These are phyloP conservation scores for Grantiella picta DNA, from an alignment of 2,113 vertebrate genomes.

Conservation along the genomic window DNA sequence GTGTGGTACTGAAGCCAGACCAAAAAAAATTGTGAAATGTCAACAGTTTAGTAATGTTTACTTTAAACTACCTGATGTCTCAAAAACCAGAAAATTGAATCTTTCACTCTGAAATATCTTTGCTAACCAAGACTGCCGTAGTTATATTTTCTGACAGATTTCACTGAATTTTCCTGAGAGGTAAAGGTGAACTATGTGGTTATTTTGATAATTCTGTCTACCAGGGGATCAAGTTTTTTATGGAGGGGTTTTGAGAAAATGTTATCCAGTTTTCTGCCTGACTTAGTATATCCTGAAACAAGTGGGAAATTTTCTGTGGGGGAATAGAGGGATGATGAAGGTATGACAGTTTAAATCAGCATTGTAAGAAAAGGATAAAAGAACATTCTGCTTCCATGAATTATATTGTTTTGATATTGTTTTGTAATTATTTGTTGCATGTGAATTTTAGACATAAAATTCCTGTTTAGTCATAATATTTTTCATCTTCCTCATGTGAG, in stretches of 20 bases:
- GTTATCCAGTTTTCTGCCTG: background rate
- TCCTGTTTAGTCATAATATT: background rate
- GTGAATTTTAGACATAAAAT: background rate
- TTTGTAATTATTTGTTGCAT: background rate
- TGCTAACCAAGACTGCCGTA: background rate
- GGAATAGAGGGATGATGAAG: background rate
- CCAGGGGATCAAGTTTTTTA: background rate
- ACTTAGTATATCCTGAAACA: background rate
- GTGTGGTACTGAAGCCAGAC: background rate
- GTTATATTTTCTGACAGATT: background rate
- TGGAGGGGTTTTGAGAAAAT: background rate
- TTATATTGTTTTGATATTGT: background rate
- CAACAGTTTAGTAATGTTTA: background rate
- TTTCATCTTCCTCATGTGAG: background rate
- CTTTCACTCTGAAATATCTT: background rate
- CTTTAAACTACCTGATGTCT: background rate
- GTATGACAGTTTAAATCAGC: background rate
- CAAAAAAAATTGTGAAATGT: background rate
- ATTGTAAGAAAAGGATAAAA: background rate
- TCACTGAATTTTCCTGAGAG: background rate
- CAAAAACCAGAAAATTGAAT: background rate
- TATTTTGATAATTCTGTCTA: background rate
- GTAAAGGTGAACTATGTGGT: background rate
- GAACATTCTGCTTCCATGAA: background rate
- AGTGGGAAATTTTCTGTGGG: background rate